phyloP scores from a whole-genome alignment of 2,888 invertebrate species.

The Microctonus aethiopoides region DNA sequence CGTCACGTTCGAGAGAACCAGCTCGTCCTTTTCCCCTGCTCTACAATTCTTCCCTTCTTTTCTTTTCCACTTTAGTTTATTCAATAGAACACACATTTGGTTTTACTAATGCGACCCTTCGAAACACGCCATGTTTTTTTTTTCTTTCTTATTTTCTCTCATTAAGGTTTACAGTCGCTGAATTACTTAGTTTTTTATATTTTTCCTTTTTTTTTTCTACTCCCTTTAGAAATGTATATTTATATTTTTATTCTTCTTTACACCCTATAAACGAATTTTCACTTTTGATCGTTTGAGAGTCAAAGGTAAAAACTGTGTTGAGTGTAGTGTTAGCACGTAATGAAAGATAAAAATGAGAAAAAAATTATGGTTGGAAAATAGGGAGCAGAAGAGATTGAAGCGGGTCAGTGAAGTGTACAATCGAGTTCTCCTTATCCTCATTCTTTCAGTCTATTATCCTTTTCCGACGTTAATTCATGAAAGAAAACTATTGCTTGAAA shows the following conservation, averaged over 20 bases:
- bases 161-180: neutral
- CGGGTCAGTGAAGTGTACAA: neutral
- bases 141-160: neutral
- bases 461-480: neutral
- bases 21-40: slow-evolving; percentile 16
- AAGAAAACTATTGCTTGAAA: neutral
- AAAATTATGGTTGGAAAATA: neutral
- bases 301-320: neutral
- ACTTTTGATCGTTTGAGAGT: neutral
- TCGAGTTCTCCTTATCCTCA: neutral
- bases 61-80: slow-evolving; percentile 26
- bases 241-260: neutral
- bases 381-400: neutral
- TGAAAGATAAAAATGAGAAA: neutral
- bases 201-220: neutral
- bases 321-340: neutral
- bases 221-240: neutral
- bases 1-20: neutral
- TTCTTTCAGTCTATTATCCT: neutral
- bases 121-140: neutral
- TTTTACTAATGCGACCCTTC: neutral
- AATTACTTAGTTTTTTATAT: neutral
- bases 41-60: slow-evolving; percentile 31
- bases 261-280: neutral
- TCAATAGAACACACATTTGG: slow-evolving; percentile 25